Conservation (phyloP, 2,888 invertebrate species). For the Drosophila crucigera region DNA sequence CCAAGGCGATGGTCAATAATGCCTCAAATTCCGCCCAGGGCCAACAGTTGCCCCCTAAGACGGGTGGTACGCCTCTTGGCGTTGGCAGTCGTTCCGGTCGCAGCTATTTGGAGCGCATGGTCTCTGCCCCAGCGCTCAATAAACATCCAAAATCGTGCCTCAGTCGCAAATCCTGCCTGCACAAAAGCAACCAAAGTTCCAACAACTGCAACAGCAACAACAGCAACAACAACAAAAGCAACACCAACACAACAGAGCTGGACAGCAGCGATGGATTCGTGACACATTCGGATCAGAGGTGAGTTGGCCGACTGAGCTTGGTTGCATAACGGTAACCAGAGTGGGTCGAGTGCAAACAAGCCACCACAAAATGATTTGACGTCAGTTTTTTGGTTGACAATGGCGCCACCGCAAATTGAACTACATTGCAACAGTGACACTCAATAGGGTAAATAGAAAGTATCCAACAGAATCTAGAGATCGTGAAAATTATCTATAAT, state of each 20-base stretch:
- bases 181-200: slow-evolving; percentile 54
- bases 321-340: slow-evolving; percentile 60
- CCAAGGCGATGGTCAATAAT: slow-evolving; percentile 84
- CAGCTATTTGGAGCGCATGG: slow-evolving; percentile 76
- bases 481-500: background rate
- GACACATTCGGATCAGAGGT: slow-evolving; percentile 63
- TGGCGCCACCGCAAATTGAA: slow-evolving; percentile 66
- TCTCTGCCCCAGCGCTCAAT: slow-evolving; percentile 82
- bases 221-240: slow-evolving; percentile 25
- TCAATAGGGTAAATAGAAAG: slow-evolving; percentile 37
- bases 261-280: slow-evolving; percentile 26
- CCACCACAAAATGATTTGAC: slow-evolving; percentile 46
- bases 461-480: background rate
- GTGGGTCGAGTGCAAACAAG: slow-evolving; percentile 12
- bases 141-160: slow-evolving; percentile 87
- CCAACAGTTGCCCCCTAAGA: slow-evolving; percentile 58
- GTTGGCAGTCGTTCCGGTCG: slow-evolving; percentile 77
- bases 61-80: slow-evolving; percentile 66
- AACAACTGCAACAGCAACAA: slow-evolving; percentile 22
- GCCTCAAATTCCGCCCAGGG: slow-evolving; percentile 68
- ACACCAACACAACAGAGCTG: slow-evolving; percentile 33
- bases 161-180: slow-evolving; percentile 83
- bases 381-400: slow-evolving; percentile 30
- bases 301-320: slow-evolving; percentile 32
- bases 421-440: slow-evolving; percentile 62